Evolutionary conservation across 2,888 invertebrate genomes (phyloP).

Genomic region (Alitta virens): DNA sequence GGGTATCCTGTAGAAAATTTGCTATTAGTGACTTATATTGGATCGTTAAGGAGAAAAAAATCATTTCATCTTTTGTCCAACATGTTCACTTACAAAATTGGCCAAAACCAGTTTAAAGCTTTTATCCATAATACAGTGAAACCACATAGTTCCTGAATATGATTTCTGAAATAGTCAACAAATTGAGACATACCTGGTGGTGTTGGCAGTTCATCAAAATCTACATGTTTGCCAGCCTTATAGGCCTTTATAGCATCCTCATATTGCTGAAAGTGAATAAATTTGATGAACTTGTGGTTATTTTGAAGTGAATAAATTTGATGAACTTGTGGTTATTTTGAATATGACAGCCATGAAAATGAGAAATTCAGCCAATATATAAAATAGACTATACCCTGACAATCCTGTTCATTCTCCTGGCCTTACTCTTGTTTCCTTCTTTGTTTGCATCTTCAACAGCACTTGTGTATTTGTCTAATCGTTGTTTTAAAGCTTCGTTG

Average conservation of each 20-base stretch:
- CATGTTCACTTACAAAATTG: no score
- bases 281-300: no score
- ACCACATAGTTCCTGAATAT: no score
- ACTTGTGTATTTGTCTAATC: constrained; percentile 74
- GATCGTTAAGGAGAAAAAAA: neutral
- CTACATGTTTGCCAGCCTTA: constrained; percentile 73
- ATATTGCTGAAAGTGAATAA: constrained; percentile 68
- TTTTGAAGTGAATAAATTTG: no score
- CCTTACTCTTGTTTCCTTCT: constrained; percentile 81
- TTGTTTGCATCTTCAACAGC: constrained; percentile 70
- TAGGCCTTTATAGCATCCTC: constrained; percentile 80
- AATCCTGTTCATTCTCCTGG: constrained; percentile 83
- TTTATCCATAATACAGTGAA: no score
- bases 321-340: no score
- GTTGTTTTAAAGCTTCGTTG: constrained; percentile 79
- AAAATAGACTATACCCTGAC: constrained; percentile 64
- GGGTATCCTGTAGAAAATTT: neutral
- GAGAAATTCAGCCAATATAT: no score
- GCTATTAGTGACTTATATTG: neutral
- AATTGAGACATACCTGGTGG: constrained; percentile 65
- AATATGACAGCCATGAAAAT: no score
- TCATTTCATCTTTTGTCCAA: no score
- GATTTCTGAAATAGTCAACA: no score
- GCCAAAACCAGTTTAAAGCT: no score
- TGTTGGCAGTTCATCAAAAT: constrained; percentile 79